Evolutionary conservation across 2,113 vertebrate genomes (phyloP).

Genomic region (Potamarius usumacintae): DNA sequence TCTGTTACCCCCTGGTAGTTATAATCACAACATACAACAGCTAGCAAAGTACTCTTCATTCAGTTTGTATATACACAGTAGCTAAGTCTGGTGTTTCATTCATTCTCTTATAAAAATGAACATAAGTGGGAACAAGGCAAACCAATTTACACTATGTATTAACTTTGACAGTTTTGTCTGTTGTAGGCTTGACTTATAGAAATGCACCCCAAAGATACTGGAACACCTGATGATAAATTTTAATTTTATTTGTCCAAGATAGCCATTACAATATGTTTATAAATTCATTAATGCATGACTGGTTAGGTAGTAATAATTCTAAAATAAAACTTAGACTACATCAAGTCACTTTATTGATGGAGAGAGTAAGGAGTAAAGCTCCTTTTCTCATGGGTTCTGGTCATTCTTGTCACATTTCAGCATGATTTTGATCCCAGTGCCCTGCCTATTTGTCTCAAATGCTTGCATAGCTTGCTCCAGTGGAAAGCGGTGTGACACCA

Average conservation of each 20-base stretch:
- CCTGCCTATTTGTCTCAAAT: conserved; percentile 85
- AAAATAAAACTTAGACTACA: neutral
- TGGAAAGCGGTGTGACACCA: conserved; percentile 93
- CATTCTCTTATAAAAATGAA: neutral
- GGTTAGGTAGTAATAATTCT: no score
- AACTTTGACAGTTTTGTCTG: neutral
- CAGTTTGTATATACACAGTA: neutral
- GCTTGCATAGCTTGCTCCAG: conserved; percentile 89
- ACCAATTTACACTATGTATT: neutral
- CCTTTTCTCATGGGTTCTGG: conserved; percentile 76
- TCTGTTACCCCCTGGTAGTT: conserved; percentile 55
- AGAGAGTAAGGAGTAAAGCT: neutral
- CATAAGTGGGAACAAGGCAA: neutral
- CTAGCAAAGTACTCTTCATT: neutral
- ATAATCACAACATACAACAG: conserved; percentile 7
- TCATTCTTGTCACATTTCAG: conserved; percentile 90
- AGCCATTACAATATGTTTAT: neutral
- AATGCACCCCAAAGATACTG: neutral
- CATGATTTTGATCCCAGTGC: conserved; percentile 91
- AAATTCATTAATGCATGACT: no score
- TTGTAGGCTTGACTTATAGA: neutral
- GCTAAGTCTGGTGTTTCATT: neutral
- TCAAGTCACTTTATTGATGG: neutral
- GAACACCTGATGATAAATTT: neutral
- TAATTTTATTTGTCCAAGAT: neutral